Evolutionary conservation across 2,888 invertebrate species (phyloP), one percentile per base, ranked within the genome.

Genomic region (Anaspis maculata): DNA sequence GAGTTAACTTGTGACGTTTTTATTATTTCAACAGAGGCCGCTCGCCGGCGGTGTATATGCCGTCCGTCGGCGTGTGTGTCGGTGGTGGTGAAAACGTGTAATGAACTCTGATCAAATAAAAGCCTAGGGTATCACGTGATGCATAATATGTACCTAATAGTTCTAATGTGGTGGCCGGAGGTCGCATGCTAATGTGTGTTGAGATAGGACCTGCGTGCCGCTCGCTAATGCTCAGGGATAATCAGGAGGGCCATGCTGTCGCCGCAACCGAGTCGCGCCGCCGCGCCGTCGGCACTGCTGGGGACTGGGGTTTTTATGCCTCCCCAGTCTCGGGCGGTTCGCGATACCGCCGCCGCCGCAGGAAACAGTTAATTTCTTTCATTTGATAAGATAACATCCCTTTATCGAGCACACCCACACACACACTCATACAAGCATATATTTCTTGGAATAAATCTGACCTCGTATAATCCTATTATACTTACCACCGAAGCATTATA

Each of bases 171-270:
- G 49, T 41, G 40, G 43, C 41, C 36, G 43, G 48, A 49, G 50
- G 51, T 54, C 49, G 52, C 54, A 54, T 52, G 52, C 51, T 51
- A 52, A 54, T 49, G 45, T 48, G 35, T 48, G 44, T 50, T 50
- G 47, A 48, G 48, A 48, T 49, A 50, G 49, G 48, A 46, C 44
- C 44, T 46, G 44, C 46, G 46, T 37, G 37, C 23, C 33, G 37
- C 13, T 15, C 7, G 29, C 37, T 32, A 32, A 32, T 37, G 37
- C 37, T 37, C 25, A 31, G 32, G 32, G 37, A 37, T 37, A 27
- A 37, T 28, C 27, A 36, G 30, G 34, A 30, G 9, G 22, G 14
- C 25, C 23, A 27, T 27, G 25, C 27, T 13, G 22, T 26, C 34
- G 14, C 22, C 10, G 4, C 27, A 11, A 21, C 30, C 15, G 15